Conservation (phyloP, 2,888 invertebrate species). For the Enchytraeus crypticus region DNA sequence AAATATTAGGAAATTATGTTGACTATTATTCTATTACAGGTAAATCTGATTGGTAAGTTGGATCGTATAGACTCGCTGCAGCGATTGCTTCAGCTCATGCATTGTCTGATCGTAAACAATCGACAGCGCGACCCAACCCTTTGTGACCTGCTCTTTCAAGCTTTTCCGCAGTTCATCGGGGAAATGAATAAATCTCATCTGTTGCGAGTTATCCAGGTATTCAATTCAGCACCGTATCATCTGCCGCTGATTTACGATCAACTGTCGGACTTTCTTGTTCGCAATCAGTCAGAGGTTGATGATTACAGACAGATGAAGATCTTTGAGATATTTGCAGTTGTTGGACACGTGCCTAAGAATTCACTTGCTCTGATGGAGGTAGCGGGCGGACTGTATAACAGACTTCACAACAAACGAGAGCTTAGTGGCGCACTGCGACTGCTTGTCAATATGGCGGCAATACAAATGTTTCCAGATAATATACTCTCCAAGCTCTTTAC, state of each 20-base stretch:
- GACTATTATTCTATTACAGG: too few relatives aligned
- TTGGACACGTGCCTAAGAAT: not conserved
- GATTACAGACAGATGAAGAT: not conserved
- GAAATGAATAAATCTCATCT: conserved; percentile 6
- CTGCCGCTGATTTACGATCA: conserved; percentile 23
- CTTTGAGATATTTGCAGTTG: not conserved
- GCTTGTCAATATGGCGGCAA: not conserved
- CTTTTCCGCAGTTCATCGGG: conserved; percentile 1
- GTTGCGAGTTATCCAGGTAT: conserved; percentile 6
- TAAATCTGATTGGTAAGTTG: not conserved
- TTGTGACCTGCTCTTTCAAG: conserved; percentile 7
- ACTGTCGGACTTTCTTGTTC: conserved; percentile 10
- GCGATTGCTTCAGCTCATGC: not conserved
- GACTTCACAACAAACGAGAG: not conserved
- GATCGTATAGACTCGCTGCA: not conserved
- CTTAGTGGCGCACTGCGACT: not conserved
- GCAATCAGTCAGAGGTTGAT: not conserved
- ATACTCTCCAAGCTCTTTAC: conserved; percentile 2
- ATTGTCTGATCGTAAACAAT: not conserved
- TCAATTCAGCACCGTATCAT: conserved; percentile 12
- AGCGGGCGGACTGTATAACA: not conserved
- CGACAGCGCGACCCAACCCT: conserved; percentile 7
- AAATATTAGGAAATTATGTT: too few relatives aligned
- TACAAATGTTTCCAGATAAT: conserved; percentile 1
- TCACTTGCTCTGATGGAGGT: not conserved